Evolutionary conservation across 2,797 vertebrate species (phyloP).

Genomic region (Miichthys miiuy): DNA sequence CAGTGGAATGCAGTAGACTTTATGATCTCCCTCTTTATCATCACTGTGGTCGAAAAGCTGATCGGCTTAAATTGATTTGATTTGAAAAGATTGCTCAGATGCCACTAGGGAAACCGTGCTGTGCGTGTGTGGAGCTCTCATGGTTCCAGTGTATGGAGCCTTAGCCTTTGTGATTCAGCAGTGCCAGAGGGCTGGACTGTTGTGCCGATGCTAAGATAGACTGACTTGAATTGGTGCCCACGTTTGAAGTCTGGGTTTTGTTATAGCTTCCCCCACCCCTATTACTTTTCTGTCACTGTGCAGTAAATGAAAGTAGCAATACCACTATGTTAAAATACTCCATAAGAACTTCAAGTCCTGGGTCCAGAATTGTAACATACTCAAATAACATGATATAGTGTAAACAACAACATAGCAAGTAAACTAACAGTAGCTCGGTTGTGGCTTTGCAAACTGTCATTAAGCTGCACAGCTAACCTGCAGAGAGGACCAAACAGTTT

Average conservation of each 20-base stretch:
- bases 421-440: too few species aligned
- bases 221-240: conserved; percentile 62
- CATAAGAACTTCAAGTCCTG: background rate
- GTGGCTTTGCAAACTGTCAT: too few species aligned
- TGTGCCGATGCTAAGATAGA: conserved; percentile 35
- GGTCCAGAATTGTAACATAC: too few species aligned
- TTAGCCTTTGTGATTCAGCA: conserved; percentile 57
- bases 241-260: conserved; percentile 57
- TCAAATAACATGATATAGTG: too few species aligned
- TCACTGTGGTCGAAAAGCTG: conserved; percentile 13
- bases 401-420: too few species aligned
- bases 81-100: conserved; percentile 25
- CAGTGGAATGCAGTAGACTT: conserved; percentile 21
- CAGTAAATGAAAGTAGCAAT: background rate
- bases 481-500: too few species aligned
- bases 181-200: conserved; percentile 28
- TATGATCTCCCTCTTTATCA: conserved; percentile 44
- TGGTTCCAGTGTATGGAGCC: background rate
- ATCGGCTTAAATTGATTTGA: background rate
- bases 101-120: background rate
- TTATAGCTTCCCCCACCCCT: conserved; percentile 48
- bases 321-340: background rate
- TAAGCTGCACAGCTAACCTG: too few species aligned
- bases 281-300: background rate
- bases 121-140: conserved; percentile 2